Conservation (phyloP, 2,113 vertebrate species). For the Nyctereutes procyonoides region DNA sequence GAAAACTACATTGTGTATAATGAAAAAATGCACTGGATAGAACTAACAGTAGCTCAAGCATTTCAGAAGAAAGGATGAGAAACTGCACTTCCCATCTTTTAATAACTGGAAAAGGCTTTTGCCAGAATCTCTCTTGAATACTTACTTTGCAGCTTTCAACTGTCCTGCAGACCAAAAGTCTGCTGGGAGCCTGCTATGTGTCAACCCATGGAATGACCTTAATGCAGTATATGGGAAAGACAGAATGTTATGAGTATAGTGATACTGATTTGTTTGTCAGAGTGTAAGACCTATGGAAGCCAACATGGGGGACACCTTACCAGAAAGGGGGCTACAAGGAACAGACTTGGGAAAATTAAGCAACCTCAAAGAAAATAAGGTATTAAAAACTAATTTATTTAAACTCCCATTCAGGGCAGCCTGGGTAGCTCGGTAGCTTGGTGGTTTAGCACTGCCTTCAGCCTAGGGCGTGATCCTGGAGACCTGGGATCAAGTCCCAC, state of each 20-base stretch:
- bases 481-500: too few species aligned
- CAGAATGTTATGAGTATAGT: background rate
- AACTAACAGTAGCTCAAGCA: background rate
- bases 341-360: background rate
- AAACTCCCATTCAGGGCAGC: background rate
- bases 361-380: conserved; percentile 28
- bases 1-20: background rate
- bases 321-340: background rate
- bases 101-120: background rate
- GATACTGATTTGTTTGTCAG: background rate
- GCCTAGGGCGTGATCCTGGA: too few species aligned
- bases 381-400: conserved; percentile 12
- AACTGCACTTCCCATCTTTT: conserved; percentile 1
- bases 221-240: background rate
- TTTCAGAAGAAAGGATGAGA: background rate
- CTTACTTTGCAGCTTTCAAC: background rate
- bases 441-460: too few species aligned
- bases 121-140: background rate
- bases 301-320: background rate
- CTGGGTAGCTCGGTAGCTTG: too few species aligned
- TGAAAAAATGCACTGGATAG: conserved; percentile 2
- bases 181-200: background rate
- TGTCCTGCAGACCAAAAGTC: background rate
- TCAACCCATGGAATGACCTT: background rate
- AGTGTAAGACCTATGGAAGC: background rate